These are phyloP conservation scores for Oreochromis mossambicus DNA, from an alignment of 2,797 vertebrate genomes.

Conservation along the genomic window DNA sequence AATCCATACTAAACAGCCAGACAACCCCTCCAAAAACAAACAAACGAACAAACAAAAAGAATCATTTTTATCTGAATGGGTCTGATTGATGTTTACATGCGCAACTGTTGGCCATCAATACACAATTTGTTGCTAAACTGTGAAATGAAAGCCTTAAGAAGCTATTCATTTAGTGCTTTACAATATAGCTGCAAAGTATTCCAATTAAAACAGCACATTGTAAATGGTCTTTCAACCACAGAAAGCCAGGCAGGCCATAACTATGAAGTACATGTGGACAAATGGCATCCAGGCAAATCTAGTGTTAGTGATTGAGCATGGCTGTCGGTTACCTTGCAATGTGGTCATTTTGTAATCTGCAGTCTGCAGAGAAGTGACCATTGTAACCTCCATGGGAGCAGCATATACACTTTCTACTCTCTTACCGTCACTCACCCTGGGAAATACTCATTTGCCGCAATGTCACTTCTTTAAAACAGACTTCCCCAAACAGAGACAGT, in stretches of 20 bases:
- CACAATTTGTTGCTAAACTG: neutral
- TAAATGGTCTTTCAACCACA: neutral
- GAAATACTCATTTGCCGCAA: neutral
- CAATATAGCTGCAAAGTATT: neutral
- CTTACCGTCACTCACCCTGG: neutral
- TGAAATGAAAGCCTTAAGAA: neutral
- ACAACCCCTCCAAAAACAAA: neutral
- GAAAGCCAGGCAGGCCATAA: neutral
- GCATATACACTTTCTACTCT: neutral
- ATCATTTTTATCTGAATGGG: neutral
- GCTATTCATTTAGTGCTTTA: neutral
- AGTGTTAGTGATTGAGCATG: accelerated
- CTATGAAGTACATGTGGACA: neutral
- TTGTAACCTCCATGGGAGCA: neutral
- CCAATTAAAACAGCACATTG: neutral
- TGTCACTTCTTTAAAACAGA: neutral
- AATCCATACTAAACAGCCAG: neutral
- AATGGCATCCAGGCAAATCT: neutral
- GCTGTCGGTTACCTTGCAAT: neutral
- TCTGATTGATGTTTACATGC: neutral
- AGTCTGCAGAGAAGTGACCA: neutral
- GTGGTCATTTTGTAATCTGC: neutral
- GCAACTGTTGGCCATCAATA: neutral
- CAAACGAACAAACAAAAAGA: neutral
- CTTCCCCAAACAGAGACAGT: neutral